Conservation (phyloP, 1,140 invertebrate species). For the Dolichoris vasculosae region DNA sequence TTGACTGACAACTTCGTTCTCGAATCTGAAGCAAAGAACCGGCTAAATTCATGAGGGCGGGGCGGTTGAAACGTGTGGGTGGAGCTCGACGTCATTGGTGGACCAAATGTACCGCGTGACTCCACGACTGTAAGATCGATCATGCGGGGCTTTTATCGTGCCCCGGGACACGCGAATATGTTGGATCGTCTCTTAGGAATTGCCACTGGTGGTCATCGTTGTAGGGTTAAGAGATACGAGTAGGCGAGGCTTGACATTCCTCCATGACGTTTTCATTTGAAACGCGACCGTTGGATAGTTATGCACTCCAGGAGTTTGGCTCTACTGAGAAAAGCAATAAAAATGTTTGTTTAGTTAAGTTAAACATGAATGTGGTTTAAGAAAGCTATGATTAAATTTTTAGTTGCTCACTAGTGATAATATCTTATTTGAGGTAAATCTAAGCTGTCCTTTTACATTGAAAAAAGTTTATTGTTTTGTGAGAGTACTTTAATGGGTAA, state of each 20-base stretch:
- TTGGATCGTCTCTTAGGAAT: not conserved
- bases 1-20: not conserved
- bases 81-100: conserved; percentile 61
- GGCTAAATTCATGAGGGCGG: conserved; percentile 57
- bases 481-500: no score
- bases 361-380: no score
- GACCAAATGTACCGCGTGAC: not conserved
- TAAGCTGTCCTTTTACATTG: no score
- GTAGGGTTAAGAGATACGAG: not conserved
- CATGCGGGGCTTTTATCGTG: not conserved
- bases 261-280: not conserved
- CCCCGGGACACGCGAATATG: not conserved
- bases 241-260: not conserved
- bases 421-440: no score
- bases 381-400: no score
- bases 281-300: not conserved
- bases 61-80: conserved; percentile 61
- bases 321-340: not conserved
- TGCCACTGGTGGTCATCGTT: not conserved
- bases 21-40: not conserved
- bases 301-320: not conserved
- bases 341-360: no score
- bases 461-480: no score
- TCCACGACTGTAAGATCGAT: not conserved
- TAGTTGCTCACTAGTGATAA: no score